Evolutionary conservation across 2,797 vertebrate species (phyloP).

Genomic region (Rhinichthys osculus): DNA sequence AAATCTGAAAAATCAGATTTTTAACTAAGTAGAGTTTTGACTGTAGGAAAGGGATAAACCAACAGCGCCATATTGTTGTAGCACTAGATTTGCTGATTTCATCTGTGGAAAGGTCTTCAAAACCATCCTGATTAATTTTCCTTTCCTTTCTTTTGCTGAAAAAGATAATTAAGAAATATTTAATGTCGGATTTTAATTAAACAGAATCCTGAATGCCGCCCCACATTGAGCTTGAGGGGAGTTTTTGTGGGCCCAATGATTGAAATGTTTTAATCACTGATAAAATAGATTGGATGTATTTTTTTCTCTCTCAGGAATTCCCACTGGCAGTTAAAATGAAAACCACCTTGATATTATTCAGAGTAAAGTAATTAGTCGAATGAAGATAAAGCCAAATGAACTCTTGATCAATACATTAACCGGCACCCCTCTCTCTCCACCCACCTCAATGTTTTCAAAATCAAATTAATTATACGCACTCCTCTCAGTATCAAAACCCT

Average conservation of each 20-base stretch:
- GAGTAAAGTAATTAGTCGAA: conserved; percentile 66
- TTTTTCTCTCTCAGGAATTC: conserved; percentile 55
- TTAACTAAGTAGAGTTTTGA: conserved; percentile 10
- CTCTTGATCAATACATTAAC: conserved; percentile 65
- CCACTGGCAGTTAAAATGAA: conserved; percentile 62
- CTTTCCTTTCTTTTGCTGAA: conserved; percentile 53
- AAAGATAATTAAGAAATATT: conserved; percentile 65
- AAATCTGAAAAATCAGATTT: neutral
- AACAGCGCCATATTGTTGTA: neutral
- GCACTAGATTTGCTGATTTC: conserved; percentile 49
- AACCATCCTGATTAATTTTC: conserved; percentile 61
- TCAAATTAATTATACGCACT: conserved; percentile 65
- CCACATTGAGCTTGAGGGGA: conserved; percentile 57
- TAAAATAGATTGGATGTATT: conserved; percentile 61
- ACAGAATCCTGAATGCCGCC: conserved; percentile 55
- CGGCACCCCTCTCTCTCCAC: conserved; percentile 38
- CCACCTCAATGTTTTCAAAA: conserved; percentile 57
- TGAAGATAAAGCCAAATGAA: conserved; percentile 64
- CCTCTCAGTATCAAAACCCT: conserved; percentile 58
- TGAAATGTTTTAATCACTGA: conserved; percentile 70
- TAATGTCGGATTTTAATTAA: conserved; percentile 66
- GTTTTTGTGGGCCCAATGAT: conserved; percentile 63
- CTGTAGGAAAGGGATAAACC: neutral
- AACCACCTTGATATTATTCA: conserved; percentile 66
- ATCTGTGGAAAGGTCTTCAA: conserved; percentile 60